Conservation (phyloP, 2,113 vertebrate species). For the Pristiophorus japonicus region DNA sequence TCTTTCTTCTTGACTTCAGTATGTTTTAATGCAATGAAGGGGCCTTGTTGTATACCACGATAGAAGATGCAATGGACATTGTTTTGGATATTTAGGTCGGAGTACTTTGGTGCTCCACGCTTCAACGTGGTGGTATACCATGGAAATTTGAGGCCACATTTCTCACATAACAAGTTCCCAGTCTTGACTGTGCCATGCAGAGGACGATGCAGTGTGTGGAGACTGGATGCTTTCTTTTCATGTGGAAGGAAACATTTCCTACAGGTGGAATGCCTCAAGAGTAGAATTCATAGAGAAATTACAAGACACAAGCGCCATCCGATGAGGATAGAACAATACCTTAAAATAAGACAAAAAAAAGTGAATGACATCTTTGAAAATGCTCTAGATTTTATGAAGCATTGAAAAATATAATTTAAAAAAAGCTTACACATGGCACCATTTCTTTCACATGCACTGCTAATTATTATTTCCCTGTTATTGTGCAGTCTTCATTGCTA, state of each 20-base stretch:
- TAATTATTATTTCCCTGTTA: background rate
- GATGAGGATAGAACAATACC: background rate
- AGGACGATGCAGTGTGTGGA: background rate
- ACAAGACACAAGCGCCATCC: background rate
- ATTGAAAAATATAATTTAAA: background rate
- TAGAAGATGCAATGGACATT: background rate
- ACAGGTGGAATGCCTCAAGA: background rate
- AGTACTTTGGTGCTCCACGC: too few species aligned
- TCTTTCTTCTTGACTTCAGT: background rate
- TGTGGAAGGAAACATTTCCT: background rate
- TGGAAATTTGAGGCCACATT: background rate
- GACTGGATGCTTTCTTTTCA: background rate
- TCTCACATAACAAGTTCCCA: background rate
- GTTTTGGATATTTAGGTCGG: background rate
- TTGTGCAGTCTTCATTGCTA: background rate
- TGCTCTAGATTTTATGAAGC: background rate
- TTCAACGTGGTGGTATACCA: background rate
- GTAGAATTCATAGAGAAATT: background rate
- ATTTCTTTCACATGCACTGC: background rate
- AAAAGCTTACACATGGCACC: too few species aligned
- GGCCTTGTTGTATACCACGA: background rate
- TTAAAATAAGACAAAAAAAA: background rate
- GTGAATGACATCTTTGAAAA: background rate
- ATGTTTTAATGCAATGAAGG: background rate
- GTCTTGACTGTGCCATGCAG: background rate